A percentile compares a stretch with the other conserved stretches of the same genome.
Evolutionary conservation across 2,797 vertebrate genomes (phyloP).

Genomic region (Psittacula derbiana): DNA sequence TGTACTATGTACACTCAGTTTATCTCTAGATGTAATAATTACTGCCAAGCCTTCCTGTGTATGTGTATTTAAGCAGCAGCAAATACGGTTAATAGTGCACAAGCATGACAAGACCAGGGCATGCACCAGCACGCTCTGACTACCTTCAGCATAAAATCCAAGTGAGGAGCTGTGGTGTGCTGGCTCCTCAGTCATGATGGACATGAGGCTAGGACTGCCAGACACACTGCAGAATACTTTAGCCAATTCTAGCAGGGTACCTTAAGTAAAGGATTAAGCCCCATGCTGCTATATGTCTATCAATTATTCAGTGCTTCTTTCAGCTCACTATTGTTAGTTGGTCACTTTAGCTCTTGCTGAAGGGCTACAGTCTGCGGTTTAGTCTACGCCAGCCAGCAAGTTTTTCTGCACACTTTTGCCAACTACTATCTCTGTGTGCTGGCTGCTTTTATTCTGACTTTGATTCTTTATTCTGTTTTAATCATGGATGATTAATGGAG

Average conservation of each 20-base stretch:
- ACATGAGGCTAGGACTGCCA: not conserved
- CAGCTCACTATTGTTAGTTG: not conserved
- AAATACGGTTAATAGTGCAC: not conserved
- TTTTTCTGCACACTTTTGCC: not conserved
- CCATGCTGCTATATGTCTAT: accelerated
- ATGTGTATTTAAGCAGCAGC: not conserved
- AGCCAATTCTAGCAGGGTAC: not conserved
- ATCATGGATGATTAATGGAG: not conserved
- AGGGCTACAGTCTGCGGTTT: not conserved
- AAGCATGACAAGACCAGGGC: not conserved
- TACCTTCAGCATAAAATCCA: not conserved
- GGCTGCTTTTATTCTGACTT: not conserved
- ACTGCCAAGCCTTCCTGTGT: not conserved
- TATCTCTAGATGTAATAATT: not conserved
- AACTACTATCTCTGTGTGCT: not conserved
- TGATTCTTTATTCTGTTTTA: not conserved
- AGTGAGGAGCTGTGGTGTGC: not conserved
- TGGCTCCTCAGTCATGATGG: not conserved
- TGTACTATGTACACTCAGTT: not conserved
- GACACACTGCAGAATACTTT: accelerated
- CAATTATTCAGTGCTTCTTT: not conserved
- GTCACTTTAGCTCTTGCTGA: not conserved
- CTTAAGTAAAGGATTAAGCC: not conserved
- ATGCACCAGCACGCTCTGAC: accelerated
- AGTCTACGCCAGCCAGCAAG: not conserved